Conservation (phyloP, 1,140 invertebrate genomes). For the Zaprionus lachaisei region DNA sequence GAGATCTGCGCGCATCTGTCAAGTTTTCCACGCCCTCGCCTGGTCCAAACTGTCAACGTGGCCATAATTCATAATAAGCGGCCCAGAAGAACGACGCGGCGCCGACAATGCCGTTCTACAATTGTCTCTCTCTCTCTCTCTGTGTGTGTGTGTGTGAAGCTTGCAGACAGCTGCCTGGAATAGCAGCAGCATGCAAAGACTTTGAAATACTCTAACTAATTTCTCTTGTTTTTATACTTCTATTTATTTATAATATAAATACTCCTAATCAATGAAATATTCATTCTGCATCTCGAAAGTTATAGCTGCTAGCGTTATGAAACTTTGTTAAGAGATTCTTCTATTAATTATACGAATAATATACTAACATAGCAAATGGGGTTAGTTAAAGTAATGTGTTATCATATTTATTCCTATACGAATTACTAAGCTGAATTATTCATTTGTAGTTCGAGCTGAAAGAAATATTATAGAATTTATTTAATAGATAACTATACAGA, state of each 20-base stretch:
- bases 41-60: constrained; percentile 79
- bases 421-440: not conserved
- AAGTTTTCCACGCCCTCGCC: constrained; percentile 80
- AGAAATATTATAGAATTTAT: too few species aligned
- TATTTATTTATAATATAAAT: too few species aligned
- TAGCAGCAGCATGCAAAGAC: constrained; percentile 7
- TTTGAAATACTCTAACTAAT: not conserved
- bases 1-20: constrained; percentile 73
- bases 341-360: too few species aligned
- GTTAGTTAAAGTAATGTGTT: not conserved
- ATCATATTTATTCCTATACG: not conserved
- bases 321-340: not conserved
- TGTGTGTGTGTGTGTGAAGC: not conserved
- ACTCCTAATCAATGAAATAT: too few species aligned
- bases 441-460: too few species aligned
- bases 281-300: not conserved
- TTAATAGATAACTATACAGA: too few species aligned
- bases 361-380: too few species aligned
- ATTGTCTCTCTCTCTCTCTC: not conserved
- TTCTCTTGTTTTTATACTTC: too few species aligned
- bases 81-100: constrained; percentile 55
- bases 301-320: not conserved
- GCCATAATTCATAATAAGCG: constrained; percentile 81
- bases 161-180: not conserved
- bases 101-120: constrained; percentile 53